Evolutionary conservation across 2,888 invertebrate species (phyloP), one percentile per base, ranked within the genome.

Genomic region (Philereme transversata): DNA sequence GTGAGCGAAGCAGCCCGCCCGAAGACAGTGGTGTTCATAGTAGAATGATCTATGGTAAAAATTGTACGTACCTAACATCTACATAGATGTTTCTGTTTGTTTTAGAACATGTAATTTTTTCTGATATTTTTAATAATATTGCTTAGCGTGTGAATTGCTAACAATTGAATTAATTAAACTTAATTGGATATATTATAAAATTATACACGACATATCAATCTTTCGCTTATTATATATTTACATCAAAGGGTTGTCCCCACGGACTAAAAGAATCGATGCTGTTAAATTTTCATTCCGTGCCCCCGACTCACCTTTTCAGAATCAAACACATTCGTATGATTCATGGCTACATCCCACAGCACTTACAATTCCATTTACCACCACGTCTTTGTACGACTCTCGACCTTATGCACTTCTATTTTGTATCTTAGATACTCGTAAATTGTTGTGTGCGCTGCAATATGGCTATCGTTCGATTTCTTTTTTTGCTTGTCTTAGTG

Each of bases 261-360:
- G 33, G 8, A 22, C 51, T 43, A 10, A 36, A 46, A 38, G 38
- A 46, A 46, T 11, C 45, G 9, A 47, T 45, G 22, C 43, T 22
- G 36, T 57, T 65, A 44, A 56, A 53, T 59, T 62, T 64, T 57
- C 57, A 57, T 60, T 57, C 59, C 54, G 22, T 33, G 40, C 50
- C 58, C 56, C 59, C 47, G 55, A 64, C 61, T 50, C 48, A 51
- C 60, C 52, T 57, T 60, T 64, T 57, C 48, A 36, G 60, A 62
- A 62, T 64, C 62, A 61, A 63, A 54, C 54, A 64, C 60, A 52
- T 58, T 59, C 62, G 53, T 67, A 69, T 67, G 67, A 69, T 69
- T 65, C 69, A 69, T 64, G 48, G 60, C 56, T 65, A 67, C 67
- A 65, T 53, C 56, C 51, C 62, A 62, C 60, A 64, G 67, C 67